Conservation (phyloP, 2,113 vertebrate genomes). For the Stictonetta naevosa region DNA sequence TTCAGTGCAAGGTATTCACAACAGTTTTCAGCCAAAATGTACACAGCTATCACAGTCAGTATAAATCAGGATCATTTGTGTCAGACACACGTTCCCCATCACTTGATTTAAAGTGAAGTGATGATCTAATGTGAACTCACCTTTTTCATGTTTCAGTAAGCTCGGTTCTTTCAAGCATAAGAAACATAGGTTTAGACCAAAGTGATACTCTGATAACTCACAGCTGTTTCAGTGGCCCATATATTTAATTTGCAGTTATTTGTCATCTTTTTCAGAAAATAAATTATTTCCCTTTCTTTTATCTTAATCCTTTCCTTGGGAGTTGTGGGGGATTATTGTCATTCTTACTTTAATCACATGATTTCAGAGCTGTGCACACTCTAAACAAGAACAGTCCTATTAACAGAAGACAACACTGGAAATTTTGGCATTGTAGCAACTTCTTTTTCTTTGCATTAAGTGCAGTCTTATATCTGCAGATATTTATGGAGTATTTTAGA, state of each 20-base stretch:
- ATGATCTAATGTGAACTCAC: neutral
- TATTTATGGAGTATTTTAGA: neutral
- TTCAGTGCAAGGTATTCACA: neutral
- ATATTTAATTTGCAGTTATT: neutral
- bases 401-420: neutral
- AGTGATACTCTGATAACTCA: fast-evolving
- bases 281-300: neutral
- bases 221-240: neutral
- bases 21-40: neutral
- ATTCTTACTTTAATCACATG: neutral
- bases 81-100: neutral
- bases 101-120: neutral
- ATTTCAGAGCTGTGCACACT: neutral
- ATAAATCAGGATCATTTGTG: neutral
- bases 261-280: neutral
- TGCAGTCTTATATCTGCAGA: fast-evolving
- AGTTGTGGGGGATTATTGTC: neutral
- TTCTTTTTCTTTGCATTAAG: neutral
- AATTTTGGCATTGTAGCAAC: neutral
- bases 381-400: neutral
- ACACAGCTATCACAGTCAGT: neutral
- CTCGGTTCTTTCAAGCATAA: neutral
- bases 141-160: neutral
- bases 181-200: fast-evolving
- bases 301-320: neutral